Evolutionary conservation across 2,888 invertebrate species (phyloP).

Genomic region (Brachycybe producta): DNA sequence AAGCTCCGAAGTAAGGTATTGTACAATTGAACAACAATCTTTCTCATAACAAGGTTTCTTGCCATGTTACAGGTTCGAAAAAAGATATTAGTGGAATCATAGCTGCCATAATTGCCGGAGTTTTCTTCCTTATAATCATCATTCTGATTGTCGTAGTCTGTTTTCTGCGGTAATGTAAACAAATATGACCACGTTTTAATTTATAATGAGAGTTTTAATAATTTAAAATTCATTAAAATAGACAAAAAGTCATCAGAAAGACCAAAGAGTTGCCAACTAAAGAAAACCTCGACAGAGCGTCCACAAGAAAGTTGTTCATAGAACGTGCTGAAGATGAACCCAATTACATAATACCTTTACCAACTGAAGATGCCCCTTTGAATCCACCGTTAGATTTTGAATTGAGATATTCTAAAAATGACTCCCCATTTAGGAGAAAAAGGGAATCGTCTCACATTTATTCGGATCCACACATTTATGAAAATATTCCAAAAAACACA

Average conservation of each 20-base stretch:
- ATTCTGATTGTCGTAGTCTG: constrained; percentile 8
- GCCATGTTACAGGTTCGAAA: background rate
- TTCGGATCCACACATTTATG: constrained; percentile 10
- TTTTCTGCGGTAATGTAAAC: constrained; percentile 1
- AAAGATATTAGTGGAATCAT: constrained; percentile 1
- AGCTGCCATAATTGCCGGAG: constrained; percentile 5
- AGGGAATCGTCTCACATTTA: constrained; percentile 8
- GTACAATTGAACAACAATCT: no score
- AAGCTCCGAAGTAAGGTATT: constrained; percentile 5
- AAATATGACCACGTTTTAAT: no score
- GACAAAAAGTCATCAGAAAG: constrained; percentile 1
- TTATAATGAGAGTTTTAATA: background rate
- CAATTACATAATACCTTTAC: constrained; percentile 10
- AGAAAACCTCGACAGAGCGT: background rate
- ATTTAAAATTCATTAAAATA: background rate
- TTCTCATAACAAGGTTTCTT: no score
- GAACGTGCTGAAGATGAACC: background rate
- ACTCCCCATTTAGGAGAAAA: no score
- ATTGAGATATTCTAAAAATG: no score
- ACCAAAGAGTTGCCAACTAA: background rate
- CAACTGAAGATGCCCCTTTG: constrained; percentile 3
- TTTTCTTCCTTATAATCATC: constrained; percentile 6
- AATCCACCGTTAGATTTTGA: background rate
- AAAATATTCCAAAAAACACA: background rate
- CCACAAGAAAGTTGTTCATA: background rate